Percentiles rank a stretch among this genome's conserved stretches.
Evolutionary conservation across 1,140 invertebrate species (phyloP).

Genomic region (Sitobion miscanthi): DNA sequence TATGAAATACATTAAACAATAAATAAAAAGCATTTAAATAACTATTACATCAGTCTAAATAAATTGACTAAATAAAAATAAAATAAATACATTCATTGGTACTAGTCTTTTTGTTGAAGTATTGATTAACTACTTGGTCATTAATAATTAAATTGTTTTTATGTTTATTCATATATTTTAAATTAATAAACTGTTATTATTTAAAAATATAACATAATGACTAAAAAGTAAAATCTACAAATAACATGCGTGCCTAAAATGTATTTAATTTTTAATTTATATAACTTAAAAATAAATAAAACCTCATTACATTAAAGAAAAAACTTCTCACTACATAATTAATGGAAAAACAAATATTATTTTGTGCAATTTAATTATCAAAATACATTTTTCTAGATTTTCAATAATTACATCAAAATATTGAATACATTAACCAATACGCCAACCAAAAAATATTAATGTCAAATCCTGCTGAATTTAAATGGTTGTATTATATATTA

Average conservation of each 20-base stretch:
- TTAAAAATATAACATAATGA: neutral
- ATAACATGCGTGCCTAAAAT: neutral
- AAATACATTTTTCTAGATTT: too few species aligned
- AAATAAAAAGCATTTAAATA: slow-evolving; percentile 32
- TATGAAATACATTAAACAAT: neutral
- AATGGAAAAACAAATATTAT: neutral
- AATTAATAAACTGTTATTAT: neutral
- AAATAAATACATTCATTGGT: neutral
- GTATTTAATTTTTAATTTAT: neutral
- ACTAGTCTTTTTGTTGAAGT: neutral
- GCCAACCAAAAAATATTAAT: neutral
- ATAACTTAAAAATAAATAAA: slow-evolving; percentile 17
- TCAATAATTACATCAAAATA: too few species aligned
- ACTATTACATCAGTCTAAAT: slow-evolving; percentile 16
- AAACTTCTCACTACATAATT: neutral
- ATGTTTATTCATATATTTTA: neutral
- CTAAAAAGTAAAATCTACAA: neutral
- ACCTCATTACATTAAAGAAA: neutral
- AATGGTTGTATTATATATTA: neutral
- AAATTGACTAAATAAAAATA: slow-evolving; percentile 16
- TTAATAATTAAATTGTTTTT: neutral
- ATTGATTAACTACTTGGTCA: neutral
- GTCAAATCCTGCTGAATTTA: neutral
- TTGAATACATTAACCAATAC: neutral
- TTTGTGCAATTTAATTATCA: slow-evolving; percentile 6